Base-by-base conservation (phyloP, 2,888 invertebrate species). In the Subacronicta megacephala region DNA sequence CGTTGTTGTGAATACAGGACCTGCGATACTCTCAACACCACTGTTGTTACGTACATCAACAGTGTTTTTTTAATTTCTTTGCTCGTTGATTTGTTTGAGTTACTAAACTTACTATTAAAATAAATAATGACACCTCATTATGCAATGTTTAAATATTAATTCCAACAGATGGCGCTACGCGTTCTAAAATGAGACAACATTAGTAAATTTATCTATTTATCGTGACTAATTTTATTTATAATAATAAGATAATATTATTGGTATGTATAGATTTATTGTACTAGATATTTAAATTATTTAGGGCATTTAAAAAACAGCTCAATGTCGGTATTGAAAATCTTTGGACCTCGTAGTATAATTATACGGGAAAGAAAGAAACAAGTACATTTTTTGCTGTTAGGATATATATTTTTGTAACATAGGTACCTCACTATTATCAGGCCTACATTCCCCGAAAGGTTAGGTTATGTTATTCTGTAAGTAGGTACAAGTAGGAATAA, bases 91-190 rank as follows among this genome's bases (percentile, higher is more conserved):
- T 31, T 5, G 31, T 31, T 29, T 2, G 2, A 1, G 29, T n/a
- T 2, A n/a, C 5, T 31, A 31, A 31, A 5, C 5, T n/a, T 1
- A 31, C 0, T 23, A 53, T 23, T 23, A 13, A 6, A 5, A 40
- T 38, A 7, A 36, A 17, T 41, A 29, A 2, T 31, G 50, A 29
- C 31, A 37, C n/a, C 49, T 77, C 44, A 67, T 80, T 65, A 79
- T 75, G 10, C 51, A 49, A 18, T 64, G 80, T 81, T 88, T 78
- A 45, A 33, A 17, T 50, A n/a, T 72, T 87, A 72, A 86, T 87
- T 87, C 88, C 79, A 81, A 88, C 74, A 93, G 93, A 92, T 92
- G 93, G 90, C 92, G 92, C 62, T 87, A 85, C 63, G 31, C 43
- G 90, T 89, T 46, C 58, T 64, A 47, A 84, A 83, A 26, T 42